Evolutionary conservation across 2,113 vertebrate species (phyloP).

Genomic region (Miniopterus natalensis): DNA sequence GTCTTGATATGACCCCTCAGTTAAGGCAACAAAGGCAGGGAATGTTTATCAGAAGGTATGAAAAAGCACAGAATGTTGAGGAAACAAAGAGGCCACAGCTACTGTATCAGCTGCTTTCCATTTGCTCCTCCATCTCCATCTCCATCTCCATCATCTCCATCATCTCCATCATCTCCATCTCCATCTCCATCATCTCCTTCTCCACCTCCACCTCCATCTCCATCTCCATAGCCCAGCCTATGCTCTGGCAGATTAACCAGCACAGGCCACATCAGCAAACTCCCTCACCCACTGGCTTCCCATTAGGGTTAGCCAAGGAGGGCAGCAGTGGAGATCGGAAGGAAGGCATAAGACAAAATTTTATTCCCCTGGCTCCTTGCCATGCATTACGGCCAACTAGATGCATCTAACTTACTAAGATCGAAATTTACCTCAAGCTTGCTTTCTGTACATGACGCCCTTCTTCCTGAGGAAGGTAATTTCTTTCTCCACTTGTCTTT

Average conservation of each 20-base stretch:
- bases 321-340: neutral
- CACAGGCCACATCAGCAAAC: neutral
- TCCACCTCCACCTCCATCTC: no score
- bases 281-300: neutral
- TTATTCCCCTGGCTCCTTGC: neutral
- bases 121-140: neutral
- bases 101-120: neutral
- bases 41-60: neutral
- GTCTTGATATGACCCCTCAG: neutral
- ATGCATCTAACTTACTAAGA: neutral
- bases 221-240: neutral
- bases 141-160: neutral
- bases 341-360: accelerated
- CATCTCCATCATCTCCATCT: no score
- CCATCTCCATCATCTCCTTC: no score
- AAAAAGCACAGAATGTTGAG: neutral
- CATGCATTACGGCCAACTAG: neutral
- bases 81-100: neutral
- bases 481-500: neutral
- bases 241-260: neutral
- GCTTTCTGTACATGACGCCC: neutral
- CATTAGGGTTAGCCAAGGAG: neutral
- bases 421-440: neutral
- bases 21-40: neutral
- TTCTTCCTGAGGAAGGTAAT: neutral